Conservation (phyloP, 37 sponge, comb jelly and placozoan genomes). For the Agelas oroides region DNA sequence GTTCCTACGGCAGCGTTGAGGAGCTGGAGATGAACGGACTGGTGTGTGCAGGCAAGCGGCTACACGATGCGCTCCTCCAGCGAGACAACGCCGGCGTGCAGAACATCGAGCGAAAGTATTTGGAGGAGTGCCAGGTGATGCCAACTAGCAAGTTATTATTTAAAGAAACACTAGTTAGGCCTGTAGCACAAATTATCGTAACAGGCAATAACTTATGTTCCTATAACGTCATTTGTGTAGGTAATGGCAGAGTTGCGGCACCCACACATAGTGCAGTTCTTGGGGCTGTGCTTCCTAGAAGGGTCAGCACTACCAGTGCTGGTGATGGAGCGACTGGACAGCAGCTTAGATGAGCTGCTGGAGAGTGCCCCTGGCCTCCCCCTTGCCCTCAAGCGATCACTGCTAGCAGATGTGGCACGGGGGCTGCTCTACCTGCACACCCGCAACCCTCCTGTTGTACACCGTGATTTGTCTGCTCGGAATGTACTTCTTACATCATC, state of each 20-base stretch:
- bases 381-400: neutral
- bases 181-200: too few species aligned
- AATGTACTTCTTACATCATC: slow-evolving; percentile 66
- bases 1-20: too few species aligned
- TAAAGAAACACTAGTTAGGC: too few species aligned
- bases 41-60: too few species aligned
- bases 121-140: too few species aligned
- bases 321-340: neutral
- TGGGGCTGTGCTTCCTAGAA: neutral
- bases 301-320: neutral
- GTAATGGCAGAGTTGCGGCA: neutral
- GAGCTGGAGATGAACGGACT: too few species aligned
- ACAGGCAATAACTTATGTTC: too few species aligned
- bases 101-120: too few species aligned
- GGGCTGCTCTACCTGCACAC: slow-evolving; percentile 72
- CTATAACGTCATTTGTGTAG: too few species aligned
- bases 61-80: too few species aligned
- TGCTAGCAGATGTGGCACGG: neutral
- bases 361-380: neutral
- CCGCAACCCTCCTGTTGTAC: slow-evolving; percentile 66
- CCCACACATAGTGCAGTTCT: neutral
- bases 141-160: too few species aligned
- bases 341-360: neutral
- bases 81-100: too few species aligned
- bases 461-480: slow-evolving; percentile 74